phyloP scores from a whole-genome alignment of 2,797 vertebrate genomes.

The Lagodon rhomboides region DNA sequence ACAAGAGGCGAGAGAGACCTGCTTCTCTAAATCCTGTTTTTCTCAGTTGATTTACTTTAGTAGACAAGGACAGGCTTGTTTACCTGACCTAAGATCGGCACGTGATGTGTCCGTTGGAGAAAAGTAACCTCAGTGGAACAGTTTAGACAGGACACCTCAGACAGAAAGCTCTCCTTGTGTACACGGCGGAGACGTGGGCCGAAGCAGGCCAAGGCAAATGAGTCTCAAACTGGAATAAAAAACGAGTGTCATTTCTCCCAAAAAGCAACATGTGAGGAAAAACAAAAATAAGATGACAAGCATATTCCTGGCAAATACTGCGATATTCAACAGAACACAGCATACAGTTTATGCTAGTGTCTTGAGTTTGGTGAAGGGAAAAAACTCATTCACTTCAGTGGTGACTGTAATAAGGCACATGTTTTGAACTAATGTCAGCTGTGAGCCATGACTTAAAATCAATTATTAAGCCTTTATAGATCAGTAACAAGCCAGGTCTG shows the following conservation, averaged over 20 bases:
- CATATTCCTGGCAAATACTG: constrained; percentile 62
- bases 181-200: constrained; percentile 36
- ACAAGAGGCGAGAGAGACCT: background rate
- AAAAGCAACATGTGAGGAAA: constrained; percentile 59
- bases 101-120: constrained; percentile 32
- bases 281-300: constrained; percentile 57
- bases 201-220: constrained; percentile 70
- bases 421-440: background rate
- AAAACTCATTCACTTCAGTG: background rate
- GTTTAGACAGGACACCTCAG: constrained; percentile 68
- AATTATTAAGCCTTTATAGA: no score
- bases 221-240: constrained; percentile 52
- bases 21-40: constrained; percentile 31
- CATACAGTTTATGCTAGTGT: constrained; percentile 26
- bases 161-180: constrained; percentile 74
- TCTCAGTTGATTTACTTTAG: constrained; percentile 24
- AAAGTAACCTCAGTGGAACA: constrained; percentile 75
- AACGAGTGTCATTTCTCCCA: constrained; percentile 56
- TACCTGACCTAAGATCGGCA: constrained; percentile 51
- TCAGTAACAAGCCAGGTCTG: background rate
- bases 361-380: background rate
- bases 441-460: background rate
- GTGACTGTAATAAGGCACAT: background rate
- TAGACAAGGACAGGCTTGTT: constrained; percentile 57
- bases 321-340: constrained; percentile 6